These are phyloP conservation scores for Ormia ochracea DNA, from an alignment of 2,888 invertebrate genomes.

Conservation along the genomic window DNA sequence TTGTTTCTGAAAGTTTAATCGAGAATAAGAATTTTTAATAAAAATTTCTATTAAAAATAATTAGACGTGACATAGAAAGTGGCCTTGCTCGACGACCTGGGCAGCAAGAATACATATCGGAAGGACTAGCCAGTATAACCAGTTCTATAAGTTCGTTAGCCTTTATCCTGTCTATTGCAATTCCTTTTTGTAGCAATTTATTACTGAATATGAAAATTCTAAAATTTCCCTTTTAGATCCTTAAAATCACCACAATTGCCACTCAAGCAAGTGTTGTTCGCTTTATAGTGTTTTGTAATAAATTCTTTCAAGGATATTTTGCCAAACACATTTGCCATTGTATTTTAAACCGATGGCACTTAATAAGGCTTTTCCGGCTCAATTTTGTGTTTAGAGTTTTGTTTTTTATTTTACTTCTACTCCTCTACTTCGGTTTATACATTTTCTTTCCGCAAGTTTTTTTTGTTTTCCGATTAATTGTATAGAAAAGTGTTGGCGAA, in stretches of 20 bases:
- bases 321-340: background rate
- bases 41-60: too few species aligned
- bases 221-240: background rate
- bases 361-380: slow-evolving; percentile 37
- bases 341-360: slow-evolving; percentile 33
- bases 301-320: slow-evolving; percentile 33
- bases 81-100: too few species aligned
- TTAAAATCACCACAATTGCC: slow-evolving; percentile 22
- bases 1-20: too few species aligned
- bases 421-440: background rate
- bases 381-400: slow-evolving; percentile 11
- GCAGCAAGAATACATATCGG: too few species aligned
- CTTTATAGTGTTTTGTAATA: background rate
- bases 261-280: slow-evolving; percentile 21
- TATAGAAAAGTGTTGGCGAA: slow-evolving; percentile 18
- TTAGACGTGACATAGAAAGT: too few species aligned
- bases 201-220: background rate
- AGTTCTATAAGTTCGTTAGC: background rate
- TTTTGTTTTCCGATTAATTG: slow-evolving; percentile 12
- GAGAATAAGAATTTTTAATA: too few species aligned
- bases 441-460: background rate
- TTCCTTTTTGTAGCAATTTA: background rate
- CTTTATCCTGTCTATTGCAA: background rate
- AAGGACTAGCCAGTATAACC: too few species aligned
- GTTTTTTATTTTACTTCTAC: background rate